Evolutionary conservation across 2,113 vertebrate genomes (phyloP).

Genomic region (Corydoras maculifer): DNA sequence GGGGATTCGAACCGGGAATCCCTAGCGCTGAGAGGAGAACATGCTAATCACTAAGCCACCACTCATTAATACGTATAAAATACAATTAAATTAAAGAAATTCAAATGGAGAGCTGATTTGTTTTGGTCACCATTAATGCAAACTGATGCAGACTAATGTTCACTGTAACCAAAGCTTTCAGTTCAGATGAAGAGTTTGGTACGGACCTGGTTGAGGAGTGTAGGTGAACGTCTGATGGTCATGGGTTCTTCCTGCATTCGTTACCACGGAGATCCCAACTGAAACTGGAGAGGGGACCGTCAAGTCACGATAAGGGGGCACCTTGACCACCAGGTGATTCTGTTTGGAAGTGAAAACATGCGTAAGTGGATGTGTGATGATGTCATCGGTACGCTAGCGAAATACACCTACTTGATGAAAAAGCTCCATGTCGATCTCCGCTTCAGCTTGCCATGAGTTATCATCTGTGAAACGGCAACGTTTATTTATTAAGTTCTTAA

Average conservation of each 20-base stretch:
- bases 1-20: no score
- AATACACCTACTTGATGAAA: constrained; percentile 87
- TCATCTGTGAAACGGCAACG: constrained; percentile 73
- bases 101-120: no score
- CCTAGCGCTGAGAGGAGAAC: no score
- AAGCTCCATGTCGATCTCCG: constrained; percentile 97
- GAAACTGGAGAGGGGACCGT: constrained; percentile 83
- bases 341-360: constrained; percentile 45
- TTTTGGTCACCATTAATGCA: no score
- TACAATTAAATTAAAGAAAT: no score
- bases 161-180: background rate
- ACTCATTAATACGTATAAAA: no score
- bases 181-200: background rate
- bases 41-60: no score
- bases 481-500: no score
- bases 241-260: constrained; percentile 92
- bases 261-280: constrained; percentile 90
- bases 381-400: no score
- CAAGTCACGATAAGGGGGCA: constrained; percentile 88
- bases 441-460: constrained; percentile 92
- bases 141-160: background rate
- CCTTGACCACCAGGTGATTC: constrained; percentile 98
- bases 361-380: background rate
- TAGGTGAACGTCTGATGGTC: constrained; percentile 92
- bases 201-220: constrained; percentile 87